Percentiles rank a stretch among this genome's conserved stretches.
phyloP scores from a whole-genome alignment of 2,113 vertebrate genomes.

The Acinonyx jubatus region DNA sequence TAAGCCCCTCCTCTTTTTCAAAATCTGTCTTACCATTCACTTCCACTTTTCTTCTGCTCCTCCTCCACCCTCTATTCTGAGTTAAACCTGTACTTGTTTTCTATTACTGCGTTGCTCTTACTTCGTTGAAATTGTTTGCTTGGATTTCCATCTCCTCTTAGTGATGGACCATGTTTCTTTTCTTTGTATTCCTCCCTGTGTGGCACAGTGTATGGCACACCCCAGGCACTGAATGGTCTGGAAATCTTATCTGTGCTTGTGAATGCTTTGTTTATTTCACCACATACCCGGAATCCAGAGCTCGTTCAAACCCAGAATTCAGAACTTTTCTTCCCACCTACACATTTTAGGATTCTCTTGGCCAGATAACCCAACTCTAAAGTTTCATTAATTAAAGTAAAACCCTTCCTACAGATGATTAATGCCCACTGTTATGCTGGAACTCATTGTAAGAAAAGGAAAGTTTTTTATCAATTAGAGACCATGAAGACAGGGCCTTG shows the following conservation, averaged over 20 bases:
- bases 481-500: not conserved
- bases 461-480: constrained; percentile 47
- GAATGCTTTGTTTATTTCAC: not conserved
- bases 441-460: not conserved
- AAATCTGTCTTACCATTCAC: not conserved
- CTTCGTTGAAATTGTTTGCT: not conserved
- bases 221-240: not conserved
- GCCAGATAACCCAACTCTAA: not conserved
- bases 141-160: not conserved
- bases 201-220: not conserved
- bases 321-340: not conserved
- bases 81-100: not conserved
- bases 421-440: constrained; percentile 6
- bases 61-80: not conserved
- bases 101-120: not conserved
- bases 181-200: not conserved
- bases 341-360: not conserved
- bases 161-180: not conserved
- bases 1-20: not conserved
- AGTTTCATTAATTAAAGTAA: constrained; percentile 33
- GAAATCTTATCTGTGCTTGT: not conserved
- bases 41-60: not conserved
- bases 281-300: not conserved
- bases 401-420: not conserved
- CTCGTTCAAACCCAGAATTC: not conserved